Evolutionary conservation across 2,113 vertebrate genomes (phyloP).

Genomic region (Tringa solitaria): DNA sequence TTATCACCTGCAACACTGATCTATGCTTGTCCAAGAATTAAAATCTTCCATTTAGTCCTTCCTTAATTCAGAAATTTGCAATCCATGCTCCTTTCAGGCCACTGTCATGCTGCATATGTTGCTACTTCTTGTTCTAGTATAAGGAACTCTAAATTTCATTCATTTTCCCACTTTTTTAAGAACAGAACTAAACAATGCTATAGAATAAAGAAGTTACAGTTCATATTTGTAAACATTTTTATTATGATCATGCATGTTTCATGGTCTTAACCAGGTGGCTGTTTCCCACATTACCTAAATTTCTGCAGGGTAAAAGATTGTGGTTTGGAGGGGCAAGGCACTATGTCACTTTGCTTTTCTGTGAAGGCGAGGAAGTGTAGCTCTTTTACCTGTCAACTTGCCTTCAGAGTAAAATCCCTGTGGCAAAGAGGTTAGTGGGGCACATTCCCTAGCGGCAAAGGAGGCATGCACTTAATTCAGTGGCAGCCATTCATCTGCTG

Average conservation of each 20-base stretch:
- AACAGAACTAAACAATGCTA: neutral
- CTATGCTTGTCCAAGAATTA: neutral
- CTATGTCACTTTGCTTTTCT: neutral
- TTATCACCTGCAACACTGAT: neutral
- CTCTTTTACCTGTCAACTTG: neutral
- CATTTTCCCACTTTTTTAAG: neutral
- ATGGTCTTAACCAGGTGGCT: neutral
- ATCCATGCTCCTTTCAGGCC: neutral
- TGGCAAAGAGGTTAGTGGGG: neutral
- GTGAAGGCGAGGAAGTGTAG: neutral
- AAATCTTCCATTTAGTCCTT: neutral
- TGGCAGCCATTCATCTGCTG: neutral
- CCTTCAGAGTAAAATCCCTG: neutral
- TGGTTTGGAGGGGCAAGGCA: neutral
- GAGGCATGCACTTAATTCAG: neutral
- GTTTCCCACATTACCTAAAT: neutral
- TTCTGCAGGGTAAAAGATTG: neutral
- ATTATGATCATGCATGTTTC: neutral
- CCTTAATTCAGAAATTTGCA: neutral
- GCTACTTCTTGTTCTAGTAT: neutral
- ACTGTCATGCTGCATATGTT: accelerated
- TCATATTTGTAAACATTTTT: neutral
- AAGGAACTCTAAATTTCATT: neutral
- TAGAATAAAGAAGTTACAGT: neutral
- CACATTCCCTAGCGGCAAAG: neutral